A percentile compares a stretch with the other conserved stretches of the same genome.
Evolutionary conservation across 2,797 vertebrate species (phyloP).

Genomic region (Cossypha niveicapilla): DNA sequence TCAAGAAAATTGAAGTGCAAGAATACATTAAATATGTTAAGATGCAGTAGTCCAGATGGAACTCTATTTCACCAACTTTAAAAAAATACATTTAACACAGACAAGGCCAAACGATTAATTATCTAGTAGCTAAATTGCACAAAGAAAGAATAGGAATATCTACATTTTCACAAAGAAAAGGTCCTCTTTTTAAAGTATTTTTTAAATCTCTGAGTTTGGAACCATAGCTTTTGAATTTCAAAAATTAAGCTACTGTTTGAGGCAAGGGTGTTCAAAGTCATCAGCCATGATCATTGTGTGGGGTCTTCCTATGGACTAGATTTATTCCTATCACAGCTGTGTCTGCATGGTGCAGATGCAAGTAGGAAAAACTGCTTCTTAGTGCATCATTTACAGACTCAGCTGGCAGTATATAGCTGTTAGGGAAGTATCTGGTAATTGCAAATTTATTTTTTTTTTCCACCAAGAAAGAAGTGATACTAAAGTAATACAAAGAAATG

Average conservation of each 20-base stretch:
- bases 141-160: background rate
- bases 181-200: background rate
- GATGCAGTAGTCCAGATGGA: background rate
- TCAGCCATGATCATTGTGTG: background rate
- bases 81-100: background rate
- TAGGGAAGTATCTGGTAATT: background rate
- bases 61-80: background rate
- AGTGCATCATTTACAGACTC: background rate
- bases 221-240: background rate
- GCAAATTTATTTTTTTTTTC: background rate
- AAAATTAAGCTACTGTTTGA: background rate
- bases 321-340: background rate
- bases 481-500: background rate
- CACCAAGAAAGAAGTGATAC: background rate
- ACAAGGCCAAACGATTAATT: background rate
- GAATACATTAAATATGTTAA: background rate
- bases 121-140: background rate
- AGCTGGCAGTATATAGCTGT: background rate
- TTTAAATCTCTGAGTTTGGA: background rate
- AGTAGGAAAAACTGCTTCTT: background rate
- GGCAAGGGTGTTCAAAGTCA: background rate
- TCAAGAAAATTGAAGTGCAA: background rate
- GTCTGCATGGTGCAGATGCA: background rate
- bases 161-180: background rate
- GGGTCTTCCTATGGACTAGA: background rate